phyloP scores from a whole-genome alignment of 2,113 vertebrate species.

The Passerina amoena region DNA sequence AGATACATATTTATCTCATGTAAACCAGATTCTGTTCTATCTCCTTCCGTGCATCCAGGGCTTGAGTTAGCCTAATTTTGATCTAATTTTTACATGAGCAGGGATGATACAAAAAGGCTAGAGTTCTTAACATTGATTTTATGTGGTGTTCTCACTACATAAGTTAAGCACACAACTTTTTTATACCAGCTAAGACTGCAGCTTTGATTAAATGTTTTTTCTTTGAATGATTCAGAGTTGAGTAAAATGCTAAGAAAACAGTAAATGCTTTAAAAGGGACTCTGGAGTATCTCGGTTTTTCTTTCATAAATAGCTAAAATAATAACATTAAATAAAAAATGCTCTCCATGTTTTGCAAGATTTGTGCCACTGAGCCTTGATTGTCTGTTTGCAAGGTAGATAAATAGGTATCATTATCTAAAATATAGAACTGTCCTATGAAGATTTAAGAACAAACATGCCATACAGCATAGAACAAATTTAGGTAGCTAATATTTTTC shows the following conservation, averaged over 20 bases:
- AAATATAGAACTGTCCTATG: not conserved
- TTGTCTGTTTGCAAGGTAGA: not conserved
- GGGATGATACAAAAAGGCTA: not conserved
- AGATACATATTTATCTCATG: not conserved
- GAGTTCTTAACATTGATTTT: not conserved
- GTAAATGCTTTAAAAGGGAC: not conserved
- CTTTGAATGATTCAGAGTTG: not conserved
- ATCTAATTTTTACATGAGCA: not conserved
- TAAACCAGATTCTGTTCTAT: not conserved
- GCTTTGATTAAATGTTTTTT: not conserved
- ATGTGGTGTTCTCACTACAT: not conserved
- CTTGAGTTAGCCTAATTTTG: not conserved
- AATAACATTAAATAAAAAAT: not conserved
- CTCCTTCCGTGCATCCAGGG: not conserved
- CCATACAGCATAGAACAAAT: not conserved
- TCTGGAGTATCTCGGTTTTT: accelerated
- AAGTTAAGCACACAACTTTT: not conserved
- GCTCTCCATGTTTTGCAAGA: not conserved
- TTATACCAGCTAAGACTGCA: not conserved
- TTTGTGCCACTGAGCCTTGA: not conserved
- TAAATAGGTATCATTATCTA: not conserved
- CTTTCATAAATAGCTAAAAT: not conserved
- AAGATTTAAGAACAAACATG: not conserved
- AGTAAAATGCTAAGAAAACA: not conserved
- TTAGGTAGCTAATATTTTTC: not conserved